Percentiles rank a stretch among this genome's conserved stretches.
These are phyloP conservation scores for Rambutsinella grinnellia DNA, from an alignment of 2,888 invertebrate genomes.

Conservation along the genomic window DNA sequence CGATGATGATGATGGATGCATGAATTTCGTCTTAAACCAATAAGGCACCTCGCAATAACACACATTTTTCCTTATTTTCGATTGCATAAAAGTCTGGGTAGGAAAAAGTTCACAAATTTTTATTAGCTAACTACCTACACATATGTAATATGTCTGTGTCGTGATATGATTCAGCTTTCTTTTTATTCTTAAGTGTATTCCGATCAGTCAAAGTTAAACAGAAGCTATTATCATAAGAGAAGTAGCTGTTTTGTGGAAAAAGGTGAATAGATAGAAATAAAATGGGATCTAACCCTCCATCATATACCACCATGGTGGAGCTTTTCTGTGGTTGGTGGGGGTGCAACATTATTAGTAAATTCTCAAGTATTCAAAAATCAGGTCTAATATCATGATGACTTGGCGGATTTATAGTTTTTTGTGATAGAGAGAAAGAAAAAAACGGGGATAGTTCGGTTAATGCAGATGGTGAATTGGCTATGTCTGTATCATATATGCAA, in stretches of 20 bases:
- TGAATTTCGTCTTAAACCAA: conserved; percentile 49
- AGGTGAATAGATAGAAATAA: conserved; percentile 19
- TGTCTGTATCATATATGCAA: conserved; percentile 7
- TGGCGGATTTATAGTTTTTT: conserved; percentile 40
- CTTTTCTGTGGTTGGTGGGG: no score
- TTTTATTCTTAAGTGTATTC: conserved; percentile 38
- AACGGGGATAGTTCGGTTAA: conserved; percentile 17
- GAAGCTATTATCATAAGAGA: no score
- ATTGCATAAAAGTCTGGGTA: no score
- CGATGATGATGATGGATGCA: conserved; percentile 27
- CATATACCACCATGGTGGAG: no score
- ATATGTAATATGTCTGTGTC: no score
- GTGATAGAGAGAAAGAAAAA: no score
- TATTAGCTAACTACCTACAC: no score
- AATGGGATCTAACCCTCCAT: neutral
- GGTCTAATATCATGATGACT: conserved; percentile 49
- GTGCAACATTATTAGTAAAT: conserved; percentile 42
- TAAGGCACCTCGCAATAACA: conserved; percentile 49
- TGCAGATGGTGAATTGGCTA: conserved; percentile 6
- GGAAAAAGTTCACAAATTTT: no score
- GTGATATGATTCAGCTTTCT: conserved; percentile 54
- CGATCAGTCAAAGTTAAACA: no score
- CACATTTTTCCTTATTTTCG: no score
- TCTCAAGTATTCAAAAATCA: conserved; percentile 38
- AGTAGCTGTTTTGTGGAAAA: conserved; percentile 11